Conservation (phyloP, 2,888 invertebrate species). For the Spicauda simplicius region DNA sequence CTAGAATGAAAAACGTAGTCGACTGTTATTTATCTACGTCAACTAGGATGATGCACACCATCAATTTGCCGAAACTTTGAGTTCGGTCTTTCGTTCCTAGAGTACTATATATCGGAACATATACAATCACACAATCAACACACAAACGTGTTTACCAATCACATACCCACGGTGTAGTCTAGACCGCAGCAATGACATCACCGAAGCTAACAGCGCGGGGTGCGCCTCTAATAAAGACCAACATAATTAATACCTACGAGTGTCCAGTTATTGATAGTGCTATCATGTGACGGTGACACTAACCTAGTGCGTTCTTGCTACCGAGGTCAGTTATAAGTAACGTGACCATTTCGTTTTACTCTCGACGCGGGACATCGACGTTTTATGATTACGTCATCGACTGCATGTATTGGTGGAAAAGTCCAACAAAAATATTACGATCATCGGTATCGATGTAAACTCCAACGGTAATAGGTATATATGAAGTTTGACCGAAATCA, state of each 20-base stretch:
- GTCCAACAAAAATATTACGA: too few species aligned
- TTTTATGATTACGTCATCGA: background rate
- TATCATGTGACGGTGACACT: conserved; percentile 29
- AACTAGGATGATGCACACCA: too few species aligned
- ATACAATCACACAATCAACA: too few species aligned
- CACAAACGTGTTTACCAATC: background rate
- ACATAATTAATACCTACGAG: conserved; percentile 31
- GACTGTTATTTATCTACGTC: too few species aligned
- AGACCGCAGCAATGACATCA: conserved; percentile 29
- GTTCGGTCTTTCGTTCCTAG: too few species aligned
- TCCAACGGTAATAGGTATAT: too few species aligned
- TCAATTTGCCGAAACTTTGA: too few species aligned
- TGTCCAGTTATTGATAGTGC: conserved; percentile 29
- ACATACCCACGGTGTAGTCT: conserved; percentile 7
- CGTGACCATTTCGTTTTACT: background rate
- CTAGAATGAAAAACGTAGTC: too few species aligned
- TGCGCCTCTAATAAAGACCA: conserved; percentile 27
- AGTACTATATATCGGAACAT: too few species aligned
- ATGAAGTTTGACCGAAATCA: too few species aligned
- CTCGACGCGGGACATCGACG: background rate
- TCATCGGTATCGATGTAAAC: too few species aligned
- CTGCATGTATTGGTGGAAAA: too few species aligned
- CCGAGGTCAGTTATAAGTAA: conserved; percentile 22
- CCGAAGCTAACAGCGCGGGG: conserved; percentile 18
- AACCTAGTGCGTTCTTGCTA: conserved; percentile 31